A percentile compares a stretch with the other conserved stretches of the same genome.
Evolutionary conservation across 2,888 invertebrate species (phyloP).

Genomic region (Galeopsomyia nigrocyanea): DNA sequence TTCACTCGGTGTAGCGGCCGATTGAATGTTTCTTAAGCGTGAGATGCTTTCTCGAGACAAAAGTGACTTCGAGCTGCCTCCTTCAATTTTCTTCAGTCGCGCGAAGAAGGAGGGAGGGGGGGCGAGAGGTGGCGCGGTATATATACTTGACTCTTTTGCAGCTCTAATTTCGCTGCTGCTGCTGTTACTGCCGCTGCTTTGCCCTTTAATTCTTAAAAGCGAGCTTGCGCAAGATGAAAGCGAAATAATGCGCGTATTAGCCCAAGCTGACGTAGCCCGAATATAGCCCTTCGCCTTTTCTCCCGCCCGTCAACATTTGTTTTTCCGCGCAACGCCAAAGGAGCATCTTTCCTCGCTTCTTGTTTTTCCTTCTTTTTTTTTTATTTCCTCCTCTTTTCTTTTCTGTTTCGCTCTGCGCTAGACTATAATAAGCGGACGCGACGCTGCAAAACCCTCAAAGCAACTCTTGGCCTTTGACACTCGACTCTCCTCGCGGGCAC

Average conservation of each 20-base stretch:
- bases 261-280: conserved; percentile 20
- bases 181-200: neutral
- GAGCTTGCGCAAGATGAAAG: conserved; percentile 29
- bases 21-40: neutral
- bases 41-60: neutral
- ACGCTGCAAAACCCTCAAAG: conserved; percentile 2
- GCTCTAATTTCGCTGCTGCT: no score
- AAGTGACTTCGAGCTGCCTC: no score
- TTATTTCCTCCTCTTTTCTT: conserved; percentile 18
- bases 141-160: no score
- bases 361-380: neutral
- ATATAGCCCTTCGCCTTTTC: conserved; percentile 29
- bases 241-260: conserved; percentile 39
- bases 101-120: no score
- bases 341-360: conserved; percentile 18
- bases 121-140: no score
- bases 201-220: neutral
- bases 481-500: conserved; percentile 3
- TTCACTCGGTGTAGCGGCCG: neutral
- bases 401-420: conserved; percentile 8
- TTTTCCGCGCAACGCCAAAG: conserved; percentile 24
- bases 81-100: no score
- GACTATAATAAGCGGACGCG: neutral
- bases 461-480: conserved; percentile 37
- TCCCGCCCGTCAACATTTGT: conserved; percentile 34